Evolutionary conservation across 2,888 invertebrate species (phyloP).

Genomic region (Agonopterix alstromeriana): DNA sequence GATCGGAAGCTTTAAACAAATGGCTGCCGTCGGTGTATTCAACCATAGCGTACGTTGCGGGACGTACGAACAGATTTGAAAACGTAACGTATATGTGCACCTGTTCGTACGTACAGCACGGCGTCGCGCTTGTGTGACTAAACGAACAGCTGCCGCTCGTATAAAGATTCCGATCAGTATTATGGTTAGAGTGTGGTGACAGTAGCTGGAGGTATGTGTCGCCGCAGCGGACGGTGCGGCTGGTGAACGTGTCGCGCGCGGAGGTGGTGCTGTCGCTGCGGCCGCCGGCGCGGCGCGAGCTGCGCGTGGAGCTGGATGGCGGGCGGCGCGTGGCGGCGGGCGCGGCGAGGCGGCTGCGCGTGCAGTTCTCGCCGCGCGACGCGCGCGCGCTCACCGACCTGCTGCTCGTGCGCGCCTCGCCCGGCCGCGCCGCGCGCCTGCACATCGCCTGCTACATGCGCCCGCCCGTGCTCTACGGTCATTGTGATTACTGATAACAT

Average conservation of each 20-base stretch:
- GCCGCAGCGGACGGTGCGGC: neutral
- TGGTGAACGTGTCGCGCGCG: slow-evolving; percentile 41
- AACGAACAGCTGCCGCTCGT: too few relatives aligned
- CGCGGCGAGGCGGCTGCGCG: slow-evolving; percentile 31
- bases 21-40: neutral
- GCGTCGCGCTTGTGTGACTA: neutral
- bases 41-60: neutral
- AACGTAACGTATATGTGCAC: too few relatives aligned
- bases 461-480: slow-evolving; percentile 46
- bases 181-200: too few relatives aligned
- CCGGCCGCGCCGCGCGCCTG: slow-evolving; percentile 14
- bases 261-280: slow-evolving; percentile 44
- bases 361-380: slow-evolving; percentile 40
- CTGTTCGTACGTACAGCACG: neutral
- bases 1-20: neutral
- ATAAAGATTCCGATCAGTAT: too few relatives aligned
- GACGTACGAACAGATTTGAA: neutral
- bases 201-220: neutral
- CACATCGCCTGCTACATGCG: slow-evolving; percentile 48
- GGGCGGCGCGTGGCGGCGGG: slow-evolving; percentile 45
- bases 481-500: too few relatives aligned
- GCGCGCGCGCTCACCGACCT: slow-evolving; percentile 33
- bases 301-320: slow-evolving; percentile 33
- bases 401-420: slow-evolving; percentile 34
- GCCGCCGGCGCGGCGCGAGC: slow-evolving; percentile 37